These are phyloP conservation scores for Volucella inanis DNA, from an alignment of 2,888 invertebrate genomes.

Conservation along the genomic window DNA sequence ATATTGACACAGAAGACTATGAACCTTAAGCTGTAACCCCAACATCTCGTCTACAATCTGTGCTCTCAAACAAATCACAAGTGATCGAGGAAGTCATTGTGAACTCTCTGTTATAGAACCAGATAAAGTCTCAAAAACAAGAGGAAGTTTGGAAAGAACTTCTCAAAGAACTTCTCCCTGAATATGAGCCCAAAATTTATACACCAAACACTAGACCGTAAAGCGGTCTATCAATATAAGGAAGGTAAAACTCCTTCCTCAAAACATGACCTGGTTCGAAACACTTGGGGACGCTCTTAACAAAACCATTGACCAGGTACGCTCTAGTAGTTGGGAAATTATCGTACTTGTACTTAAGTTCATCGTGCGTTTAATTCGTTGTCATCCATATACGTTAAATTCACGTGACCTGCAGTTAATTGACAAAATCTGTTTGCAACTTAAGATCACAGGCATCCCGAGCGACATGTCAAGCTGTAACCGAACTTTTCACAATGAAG, in stretches of 20 bases:
- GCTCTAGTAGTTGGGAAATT: slow-evolving; percentile 91
- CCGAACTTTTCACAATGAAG: slow-evolving; percentile 89
- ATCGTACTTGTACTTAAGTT: slow-evolving; percentile 89
- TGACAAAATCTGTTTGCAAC: slow-evolving; percentile 92
- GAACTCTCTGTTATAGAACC: slow-evolving; percentile 73
- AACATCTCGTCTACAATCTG: slow-evolving; percentile 76
- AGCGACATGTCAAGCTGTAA: slow-evolving; percentile 92
- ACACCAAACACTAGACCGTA: slow-evolving; percentile 77
- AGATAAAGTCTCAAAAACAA: slow-evolving; percentile 51
- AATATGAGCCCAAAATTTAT: background rate
- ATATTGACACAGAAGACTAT: slow-evolving; percentile 63
- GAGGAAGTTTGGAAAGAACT: slow-evolving; percentile 47
- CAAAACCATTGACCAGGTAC: slow-evolving; percentile 87
- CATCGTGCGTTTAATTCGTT: slow-evolving; percentile 87
- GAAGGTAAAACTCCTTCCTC: slow-evolving; percentile 80
- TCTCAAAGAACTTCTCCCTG: slow-evolving; percentile 26
- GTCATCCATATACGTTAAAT: slow-evolving; percentile 88
- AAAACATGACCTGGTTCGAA: too few relatives aligned
- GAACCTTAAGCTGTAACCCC: slow-evolving; percentile 71
- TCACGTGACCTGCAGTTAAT: slow-evolving; percentile 87
- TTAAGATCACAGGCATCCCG: slow-evolving; percentile 96
- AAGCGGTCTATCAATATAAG: slow-evolving; percentile 80
- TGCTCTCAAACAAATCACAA: slow-evolving; percentile 83
- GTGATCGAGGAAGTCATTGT: slow-evolving; percentile 82
- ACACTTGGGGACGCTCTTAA: slow-evolving; percentile 86